Evolutionary conservation across 2,113 vertebrate species (phyloP).

Genomic region (Pituophis catenifer): DNA sequence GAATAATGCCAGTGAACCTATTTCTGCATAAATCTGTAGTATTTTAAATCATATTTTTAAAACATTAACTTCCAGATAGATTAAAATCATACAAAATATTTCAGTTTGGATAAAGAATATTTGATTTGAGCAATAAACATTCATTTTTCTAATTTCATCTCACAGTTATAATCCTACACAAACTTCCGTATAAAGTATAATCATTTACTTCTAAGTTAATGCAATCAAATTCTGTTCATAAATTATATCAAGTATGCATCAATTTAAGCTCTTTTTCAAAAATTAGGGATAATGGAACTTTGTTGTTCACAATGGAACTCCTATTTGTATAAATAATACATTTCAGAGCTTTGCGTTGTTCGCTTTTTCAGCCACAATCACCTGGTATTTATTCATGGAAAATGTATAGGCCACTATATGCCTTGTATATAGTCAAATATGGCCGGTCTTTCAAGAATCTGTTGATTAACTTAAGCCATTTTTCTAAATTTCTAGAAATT

Average conservation of each 20-base stretch:
- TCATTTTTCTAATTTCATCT: constrained; percentile 8
- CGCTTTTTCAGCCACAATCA: background rate
- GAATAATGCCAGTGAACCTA: background rate
- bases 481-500: background rate
- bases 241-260: background rate
- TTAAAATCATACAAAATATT: constrained; percentile 4
- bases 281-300: background rate
- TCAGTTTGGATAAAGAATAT: background rate
- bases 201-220: background rate
- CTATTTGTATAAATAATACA: background rate
- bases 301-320: background rate
- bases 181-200: background rate
- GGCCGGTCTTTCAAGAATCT: background rate
- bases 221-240: background rate
- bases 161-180: background rate
- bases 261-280: background rate
- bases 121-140: background rate
- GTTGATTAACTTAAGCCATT: background rate
- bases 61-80: constrained; percentile 19
- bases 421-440: background rate
- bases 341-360: background rate
- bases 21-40: constrained; percentile 24
- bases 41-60: background rate
- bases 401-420: background rate
- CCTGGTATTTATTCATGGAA: background rate